These are phyloP conservation scores for Drosophila chauvacae DNA, from an alignment of 1,140 invertebrate genomes.

Conservation along the genomic window DNA sequence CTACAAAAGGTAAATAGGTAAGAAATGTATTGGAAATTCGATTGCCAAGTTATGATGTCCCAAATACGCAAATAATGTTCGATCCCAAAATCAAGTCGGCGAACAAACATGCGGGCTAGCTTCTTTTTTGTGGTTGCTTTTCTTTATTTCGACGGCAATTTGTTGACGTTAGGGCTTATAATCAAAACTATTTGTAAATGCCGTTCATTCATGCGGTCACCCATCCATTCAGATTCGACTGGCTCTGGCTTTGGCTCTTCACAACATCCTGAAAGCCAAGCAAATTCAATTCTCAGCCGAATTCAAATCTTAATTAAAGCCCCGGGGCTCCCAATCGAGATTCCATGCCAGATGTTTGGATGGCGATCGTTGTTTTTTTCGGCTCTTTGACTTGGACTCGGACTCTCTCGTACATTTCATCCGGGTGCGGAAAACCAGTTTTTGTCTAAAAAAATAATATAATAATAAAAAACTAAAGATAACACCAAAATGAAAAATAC, in stretches of 20 bases:
- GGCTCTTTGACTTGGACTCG: slow-evolving; percentile 23
- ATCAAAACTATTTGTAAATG: slow-evolving; percentile 49
- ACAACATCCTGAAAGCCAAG: slow-evolving; percentile 50
- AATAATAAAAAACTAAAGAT: slow-evolving; percentile 9
- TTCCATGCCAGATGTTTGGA: slow-evolving; percentile 44
- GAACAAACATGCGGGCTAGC: slow-evolving; percentile 1
- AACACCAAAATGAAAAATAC: slow-evolving; percentile 7
- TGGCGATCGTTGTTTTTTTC: slow-evolving; percentile 25
- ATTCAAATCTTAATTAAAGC: slow-evolving; percentile 53
- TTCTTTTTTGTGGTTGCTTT: slow-evolving; percentile 3
- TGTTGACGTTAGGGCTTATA: slow-evolving; percentile 43
- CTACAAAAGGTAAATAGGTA: not conserved
- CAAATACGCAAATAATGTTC: slow-evolving; percentile 3
- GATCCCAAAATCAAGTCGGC: not conserved
- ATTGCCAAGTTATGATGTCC: slow-evolving; percentile 5
- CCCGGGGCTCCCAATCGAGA: slow-evolving; percentile 39
- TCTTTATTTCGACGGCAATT: slow-evolving; percentile 1
- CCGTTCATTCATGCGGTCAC: slow-evolving; percentile 38
- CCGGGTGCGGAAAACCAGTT: slow-evolving; percentile 51
- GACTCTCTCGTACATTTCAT: slow-evolving; percentile 49
- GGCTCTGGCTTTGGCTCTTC: slow-evolving; percentile 13
- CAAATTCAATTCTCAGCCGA: slow-evolving; percentile 42
- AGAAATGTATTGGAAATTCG: not conserved
- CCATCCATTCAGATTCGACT: slow-evolving; percentile 26
- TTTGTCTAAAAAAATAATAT: slow-evolving; percentile 13